Evolutionary conservation across 2,113 vertebrate genomes (phyloP), one percentile per base, ranked within the genome.

Genomic region (Stegostoma tigrinum): DNA sequence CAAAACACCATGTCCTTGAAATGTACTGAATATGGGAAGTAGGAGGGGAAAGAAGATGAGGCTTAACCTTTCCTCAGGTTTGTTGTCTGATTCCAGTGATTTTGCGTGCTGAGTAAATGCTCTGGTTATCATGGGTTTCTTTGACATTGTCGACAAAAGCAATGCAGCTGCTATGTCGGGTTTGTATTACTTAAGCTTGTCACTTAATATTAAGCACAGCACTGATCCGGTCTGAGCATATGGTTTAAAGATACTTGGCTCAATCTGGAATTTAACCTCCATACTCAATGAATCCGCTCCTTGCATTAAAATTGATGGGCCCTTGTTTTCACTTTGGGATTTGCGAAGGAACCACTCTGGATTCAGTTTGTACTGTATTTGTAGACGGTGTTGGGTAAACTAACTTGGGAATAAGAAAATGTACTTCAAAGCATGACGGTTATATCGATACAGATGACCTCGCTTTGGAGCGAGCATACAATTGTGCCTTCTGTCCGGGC

Each of bases 1-100:
- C 55, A 64, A 34, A 17, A 21, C 12, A 14, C 23, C 8, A 5
- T 30, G 30, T 55, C 87, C 27, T 64, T 91, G 15, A 91, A 91
- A 45, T 38, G 80, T 7, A 45, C 38, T 42, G 17, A 83, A 83
- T 42, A 64, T 61, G 52, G 87, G 55, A 91, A 55, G 4, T 12
- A 30, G 87, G 87, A 19, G 55, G 55, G 17, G 45, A 27, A 7
- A 24, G 52, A 87, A 52, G 30, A 61, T n/a, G 30, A 61, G 15
- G 27, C 55, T 91, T 91, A 91, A 91, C 55, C 87, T 91, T 91
- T 64, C 52, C 55, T 61, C 87, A 64, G 87, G 55, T n/a, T 55
- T 61, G 38, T 61, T 34, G 12, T 19, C 55, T n/a, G 87, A 61
- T 34, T 55, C 27, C 55, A 19, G 17, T 19, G 52, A 34, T 91